Conservation (phyloP, 2,797 vertebrate genomes). For the Alca torda region DNA sequence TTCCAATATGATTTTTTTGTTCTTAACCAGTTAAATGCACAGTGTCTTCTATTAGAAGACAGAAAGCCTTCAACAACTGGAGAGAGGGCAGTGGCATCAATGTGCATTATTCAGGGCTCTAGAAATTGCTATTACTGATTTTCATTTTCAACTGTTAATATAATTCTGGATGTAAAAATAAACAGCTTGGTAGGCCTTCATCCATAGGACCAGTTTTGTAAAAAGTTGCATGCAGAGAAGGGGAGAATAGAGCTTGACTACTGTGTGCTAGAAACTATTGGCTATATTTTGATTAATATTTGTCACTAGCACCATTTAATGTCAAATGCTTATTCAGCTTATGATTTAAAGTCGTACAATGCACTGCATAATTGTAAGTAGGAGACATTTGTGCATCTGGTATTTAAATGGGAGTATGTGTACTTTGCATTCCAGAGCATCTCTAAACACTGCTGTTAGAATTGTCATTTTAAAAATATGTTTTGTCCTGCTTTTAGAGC, state of each 20-base stretch:
- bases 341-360: slow-evolving; percentile 46
- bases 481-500: slow-evolving; percentile 76
- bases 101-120: not conserved
- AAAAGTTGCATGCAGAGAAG: not conserved
- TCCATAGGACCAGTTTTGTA: not conserved
- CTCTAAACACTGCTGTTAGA: slow-evolving; percentile 61
- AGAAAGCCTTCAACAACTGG: not conserved
- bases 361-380: slow-evolving; percentile 9
- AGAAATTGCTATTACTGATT: not conserved
- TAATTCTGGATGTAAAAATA: not conserved
- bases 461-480: slow-evolving; percentile 76
- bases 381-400: slow-evolving; percentile 48
- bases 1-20: not conserved
- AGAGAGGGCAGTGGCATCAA: not conserved
- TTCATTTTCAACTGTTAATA: not conserved
- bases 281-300: slow-evolving; percentile 55
- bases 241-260: not conserved
- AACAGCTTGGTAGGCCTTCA: not conserved
- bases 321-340: slow-evolving; percentile 55
- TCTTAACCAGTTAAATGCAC: not conserved
- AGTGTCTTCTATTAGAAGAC: not conserved
- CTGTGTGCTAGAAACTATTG: not conserved
- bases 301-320: slow-evolving; percentile 57
- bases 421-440: slow-evolving; percentile 54
- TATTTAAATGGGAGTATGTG: slow-evolving; percentile 51